Evolutionary conservation across 2,888 invertebrate species (phyloP).

Genomic region (Cephus pulcher): DNA sequence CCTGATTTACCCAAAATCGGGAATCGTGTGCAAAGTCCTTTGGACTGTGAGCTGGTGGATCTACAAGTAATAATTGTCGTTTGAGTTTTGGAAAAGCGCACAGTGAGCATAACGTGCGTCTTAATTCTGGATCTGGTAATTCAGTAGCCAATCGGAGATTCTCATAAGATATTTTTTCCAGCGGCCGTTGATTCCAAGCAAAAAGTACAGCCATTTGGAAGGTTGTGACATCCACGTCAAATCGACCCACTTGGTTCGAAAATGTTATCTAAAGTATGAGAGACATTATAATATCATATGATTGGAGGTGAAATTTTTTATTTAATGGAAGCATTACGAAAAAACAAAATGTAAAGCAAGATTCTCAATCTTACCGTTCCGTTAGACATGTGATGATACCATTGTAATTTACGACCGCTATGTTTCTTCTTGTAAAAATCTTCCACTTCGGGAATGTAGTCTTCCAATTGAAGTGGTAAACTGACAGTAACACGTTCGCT

Average conservation of each 20-base stretch:
- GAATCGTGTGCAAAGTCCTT: slow-evolving; percentile 96
- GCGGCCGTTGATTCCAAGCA: slow-evolving; percentile 97
- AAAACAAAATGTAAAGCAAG: neutral
- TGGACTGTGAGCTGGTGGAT: slow-evolving; percentile 84
- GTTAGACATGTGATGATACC: slow-evolving; percentile 99
- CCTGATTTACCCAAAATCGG: slow-evolving; percentile 96
- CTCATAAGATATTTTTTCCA: slow-evolving; percentile 95
- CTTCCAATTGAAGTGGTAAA: slow-evolving; percentile 96
- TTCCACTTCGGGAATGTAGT: slow-evolving; percentile 99
- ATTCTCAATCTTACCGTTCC: slow-evolving; percentile 76
- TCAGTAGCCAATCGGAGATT: slow-evolving; percentile 96
- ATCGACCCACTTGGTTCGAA: slow-evolving; percentile 90
- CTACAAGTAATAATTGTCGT: slow-evolving; percentile 87
- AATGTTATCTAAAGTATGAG: slow-evolving; percentile 82
- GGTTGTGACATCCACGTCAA: slow-evolving; percentile 98
- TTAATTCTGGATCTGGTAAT: slow-evolving; percentile 93
- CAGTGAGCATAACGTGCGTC: slow-evolving; percentile 95
- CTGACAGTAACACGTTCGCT: slow-evolving; percentile 96
- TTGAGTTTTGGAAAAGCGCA: slow-evolving; percentile 97
- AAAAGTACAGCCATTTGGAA: slow-evolving; percentile 99
- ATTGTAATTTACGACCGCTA: slow-evolving; percentile 96
- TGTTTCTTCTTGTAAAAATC: slow-evolving; percentile 98
- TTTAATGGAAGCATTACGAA: slow-evolving; percentile 9
- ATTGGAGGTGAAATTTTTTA: neutral
- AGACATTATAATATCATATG: slow-evolving; percentile 1